Conservation (phyloP, 2,797 vertebrate genomes). For the Acrocephalus scirpaceus region DNA sequence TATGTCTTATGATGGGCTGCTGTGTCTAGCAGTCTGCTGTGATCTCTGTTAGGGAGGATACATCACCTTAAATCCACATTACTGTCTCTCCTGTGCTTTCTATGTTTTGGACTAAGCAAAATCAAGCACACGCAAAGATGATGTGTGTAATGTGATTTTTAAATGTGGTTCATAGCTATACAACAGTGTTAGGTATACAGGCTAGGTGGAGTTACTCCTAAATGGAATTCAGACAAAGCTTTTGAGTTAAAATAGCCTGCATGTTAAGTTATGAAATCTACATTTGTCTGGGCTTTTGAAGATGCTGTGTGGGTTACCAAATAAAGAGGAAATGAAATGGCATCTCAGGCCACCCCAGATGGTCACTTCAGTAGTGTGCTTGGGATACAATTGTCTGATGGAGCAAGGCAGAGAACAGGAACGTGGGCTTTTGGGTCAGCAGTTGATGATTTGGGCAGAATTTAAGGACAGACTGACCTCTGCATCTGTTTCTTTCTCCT, state of each 20-base stretch:
- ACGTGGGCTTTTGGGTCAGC: background rate
- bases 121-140: background rate
- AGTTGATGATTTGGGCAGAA: background rate
- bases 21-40: background rate
- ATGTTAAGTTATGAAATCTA: background rate
- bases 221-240: background rate
- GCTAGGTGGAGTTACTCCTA: background rate
- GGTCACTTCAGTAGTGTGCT: background rate
- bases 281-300: background rate
- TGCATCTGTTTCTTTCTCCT: rapidly evolving
- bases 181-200: background rate
- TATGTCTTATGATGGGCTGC: background rate
- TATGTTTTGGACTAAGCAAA: background rate
- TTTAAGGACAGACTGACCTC: background rate
- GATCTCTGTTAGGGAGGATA: background rate
- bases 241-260: background rate
- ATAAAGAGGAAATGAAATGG: background rate
- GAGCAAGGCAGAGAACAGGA: background rate
- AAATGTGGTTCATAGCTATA: background rate
- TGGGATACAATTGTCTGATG: rapidly evolving
- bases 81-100: background rate
- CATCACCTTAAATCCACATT: background rate
- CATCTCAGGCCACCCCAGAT: background rate
- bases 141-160: background rate
- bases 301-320: background rate